Evolutionary conservation across 1,140 invertebrate genomes (phyloP).

Genomic region (Zaprionus camerounensis): DNA sequence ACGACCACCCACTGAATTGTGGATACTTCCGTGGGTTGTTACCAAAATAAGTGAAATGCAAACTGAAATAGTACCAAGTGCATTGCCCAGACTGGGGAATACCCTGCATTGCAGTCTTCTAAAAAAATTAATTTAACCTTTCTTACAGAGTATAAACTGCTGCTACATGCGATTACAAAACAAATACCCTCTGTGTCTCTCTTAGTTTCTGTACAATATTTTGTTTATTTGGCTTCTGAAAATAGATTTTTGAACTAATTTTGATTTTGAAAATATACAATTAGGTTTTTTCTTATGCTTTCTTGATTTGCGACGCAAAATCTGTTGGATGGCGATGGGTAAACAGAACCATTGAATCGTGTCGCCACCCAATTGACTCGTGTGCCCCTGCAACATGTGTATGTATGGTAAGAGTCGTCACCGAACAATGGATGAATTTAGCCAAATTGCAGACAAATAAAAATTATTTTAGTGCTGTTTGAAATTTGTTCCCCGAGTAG

Average conservation of each 20-base stretch:
- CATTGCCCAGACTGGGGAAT: conserved; percentile 3
- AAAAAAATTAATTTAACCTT: background rate
- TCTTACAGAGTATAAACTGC: background rate
- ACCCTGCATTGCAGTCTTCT: background rate
- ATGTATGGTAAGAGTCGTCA: background rate
- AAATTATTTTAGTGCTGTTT: conserved; percentile 64
- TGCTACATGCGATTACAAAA: background rate
- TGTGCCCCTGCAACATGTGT: conserved; percentile 1
- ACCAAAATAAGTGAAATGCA: conserved; percentile 52
- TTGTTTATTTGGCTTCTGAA: conserved; percentile 3
- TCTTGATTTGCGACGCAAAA: conserved; percentile 70
- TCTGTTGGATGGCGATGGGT: conserved; percentile 67
- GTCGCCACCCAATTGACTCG: conserved; percentile 39
- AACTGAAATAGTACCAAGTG: conserved; percentile 41
- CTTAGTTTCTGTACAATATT: background rate
- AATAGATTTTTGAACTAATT: conserved; percentile 37
- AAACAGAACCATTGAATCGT: conserved; percentile 54
- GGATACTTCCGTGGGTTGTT: conserved; percentile 66
- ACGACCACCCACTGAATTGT: conserved; percentile 62
- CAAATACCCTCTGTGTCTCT: background rate
- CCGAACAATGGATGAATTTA: conserved; percentile 59
- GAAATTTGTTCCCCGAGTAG: conserved; percentile 55
- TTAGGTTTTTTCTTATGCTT: conserved; percentile 11
- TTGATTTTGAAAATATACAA: conserved; percentile 37
- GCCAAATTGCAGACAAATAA: conserved; percentile 56